A percentile compares a stretch with the other conserved stretches of the same genome.
Conservation (phyloP, 92 coral and sea anemone species). For the Anthopleura xanthogrammica region DNA sequence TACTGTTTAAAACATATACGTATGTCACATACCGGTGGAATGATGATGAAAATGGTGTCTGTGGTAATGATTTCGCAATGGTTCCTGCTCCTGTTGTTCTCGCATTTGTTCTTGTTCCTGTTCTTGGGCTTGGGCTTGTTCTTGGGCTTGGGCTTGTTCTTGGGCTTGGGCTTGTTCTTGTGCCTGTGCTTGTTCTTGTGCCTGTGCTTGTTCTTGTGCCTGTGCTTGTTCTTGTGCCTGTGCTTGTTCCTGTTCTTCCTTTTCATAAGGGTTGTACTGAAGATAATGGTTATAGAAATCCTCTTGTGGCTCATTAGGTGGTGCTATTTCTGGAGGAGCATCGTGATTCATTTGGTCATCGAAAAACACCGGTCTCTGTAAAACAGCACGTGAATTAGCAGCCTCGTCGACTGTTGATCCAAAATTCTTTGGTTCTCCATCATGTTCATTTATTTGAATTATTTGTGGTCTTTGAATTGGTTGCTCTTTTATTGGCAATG, state of each 20-base stretch:
- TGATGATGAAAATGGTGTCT: not conserved
- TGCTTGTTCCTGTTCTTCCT: not conserved
- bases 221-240: not conserved
- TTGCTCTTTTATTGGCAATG: not conserved
- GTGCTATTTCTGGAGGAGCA: not conserved
- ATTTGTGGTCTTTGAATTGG: not conserved
- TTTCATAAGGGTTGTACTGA: constrained; percentile 8
- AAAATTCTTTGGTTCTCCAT: not conserved
- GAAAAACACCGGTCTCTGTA: not conserved
- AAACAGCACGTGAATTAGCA: not conserved
- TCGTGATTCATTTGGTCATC: constrained; percentile 9
- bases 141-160: not conserved
- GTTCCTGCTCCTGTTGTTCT: not conserved
- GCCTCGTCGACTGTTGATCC: not conserved
- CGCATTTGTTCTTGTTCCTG: not conserved
- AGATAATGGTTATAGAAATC: constrained; percentile 3
- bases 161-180: not conserved
- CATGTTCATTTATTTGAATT: constrained; percentile 21
- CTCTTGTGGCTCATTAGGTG: not conserved
- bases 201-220: not conserved
- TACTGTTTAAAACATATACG: not conserved
- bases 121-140: not conserved
- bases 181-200: not conserved
- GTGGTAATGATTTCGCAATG: not conserved
- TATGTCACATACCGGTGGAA: not conserved